Conservation (phyloP, 1,140 invertebrate genomes). For the Calycopis cecrops region DNA sequence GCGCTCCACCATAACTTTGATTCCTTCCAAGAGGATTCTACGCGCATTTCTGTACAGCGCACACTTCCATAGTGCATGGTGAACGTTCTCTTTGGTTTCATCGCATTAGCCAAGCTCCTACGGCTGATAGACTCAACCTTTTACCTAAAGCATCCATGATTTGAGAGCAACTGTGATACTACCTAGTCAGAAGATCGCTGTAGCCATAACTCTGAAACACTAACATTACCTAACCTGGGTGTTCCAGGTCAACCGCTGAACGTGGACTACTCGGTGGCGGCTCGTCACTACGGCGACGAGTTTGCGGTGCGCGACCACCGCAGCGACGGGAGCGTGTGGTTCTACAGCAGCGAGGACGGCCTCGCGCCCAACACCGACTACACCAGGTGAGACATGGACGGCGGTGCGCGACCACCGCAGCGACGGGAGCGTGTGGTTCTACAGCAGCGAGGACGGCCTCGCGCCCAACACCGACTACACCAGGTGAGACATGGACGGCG, state of each 20-base stretch:
- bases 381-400: conserved; percentile 41
- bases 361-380: conserved; percentile 40
- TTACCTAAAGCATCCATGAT: too few relatives aligned
- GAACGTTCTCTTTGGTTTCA: too few relatives aligned
- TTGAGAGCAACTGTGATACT: too few relatives aligned
- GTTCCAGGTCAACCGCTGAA: conserved; percentile 45
- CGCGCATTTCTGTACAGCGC: too few relatives aligned
- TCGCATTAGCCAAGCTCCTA: too few relatives aligned
- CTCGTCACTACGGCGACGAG: conserved; percentile 39
- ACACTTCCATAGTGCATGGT: too few relatives aligned
- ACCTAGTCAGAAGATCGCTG: too few relatives aligned
- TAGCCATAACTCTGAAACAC: too few relatives aligned
- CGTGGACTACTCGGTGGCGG: conserved; percentile 41
- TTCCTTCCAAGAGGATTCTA: too few relatives aligned
- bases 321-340: conserved; percentile 41
- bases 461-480: conserved; percentile 38
- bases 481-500: conserved; percentile 48
- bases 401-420: conserved; percentile 51
- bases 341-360: conserved; percentile 41
- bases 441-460: conserved; percentile 36
- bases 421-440: conserved; percentile 47
- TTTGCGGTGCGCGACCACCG: conserved; percentile 58
- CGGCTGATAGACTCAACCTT: too few relatives aligned
- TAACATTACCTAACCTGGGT: too few relatives aligned
- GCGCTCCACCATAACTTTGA: too few relatives aligned